Evolutionary conservation across 1,140 invertebrate species (phyloP).

Genomic region (Drosophila nasuta): DNA sequence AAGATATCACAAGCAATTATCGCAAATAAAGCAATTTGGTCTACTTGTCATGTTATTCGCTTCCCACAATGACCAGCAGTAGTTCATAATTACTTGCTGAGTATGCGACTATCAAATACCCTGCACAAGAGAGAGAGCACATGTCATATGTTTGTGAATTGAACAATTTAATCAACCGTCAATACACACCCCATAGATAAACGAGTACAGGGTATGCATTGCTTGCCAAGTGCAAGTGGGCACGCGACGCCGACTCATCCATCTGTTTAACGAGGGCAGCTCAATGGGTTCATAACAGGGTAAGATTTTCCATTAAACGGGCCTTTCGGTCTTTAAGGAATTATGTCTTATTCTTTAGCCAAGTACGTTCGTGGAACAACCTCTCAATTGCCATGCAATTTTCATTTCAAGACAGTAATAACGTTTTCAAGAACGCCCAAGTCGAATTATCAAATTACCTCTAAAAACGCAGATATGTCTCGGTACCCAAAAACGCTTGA

Average conservation of each 20-base stretch:
- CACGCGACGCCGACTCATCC: neutral
- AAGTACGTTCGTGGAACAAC: too few species aligned
- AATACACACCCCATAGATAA: neutral
- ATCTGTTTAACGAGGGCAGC: conserved; percentile 3
- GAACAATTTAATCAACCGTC: too few species aligned
- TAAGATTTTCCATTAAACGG: neutral
- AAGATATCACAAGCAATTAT: conserved; percentile 5
- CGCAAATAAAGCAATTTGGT: conserved; percentile 16
- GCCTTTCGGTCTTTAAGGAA: too few species aligned
- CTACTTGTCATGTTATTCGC: neutral
- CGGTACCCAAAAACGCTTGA: too few species aligned
- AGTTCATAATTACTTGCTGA: too few species aligned
- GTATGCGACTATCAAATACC: neutral
- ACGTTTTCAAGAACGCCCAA: too few species aligned
- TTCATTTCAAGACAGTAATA: too few species aligned
- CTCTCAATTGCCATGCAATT: too few species aligned
- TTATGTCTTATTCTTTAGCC: neutral
- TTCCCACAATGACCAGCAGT: neutral
- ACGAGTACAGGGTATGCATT: neutral
- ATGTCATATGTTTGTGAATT: neutral
- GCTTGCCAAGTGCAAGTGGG: conserved; percentile 45
- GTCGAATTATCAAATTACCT: neutral
- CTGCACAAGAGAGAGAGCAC: neutral
- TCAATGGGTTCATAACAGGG: neutral
- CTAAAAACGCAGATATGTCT: too few species aligned